Conservation (phyloP, 2,888 invertebrate species). For the Ichneumon xanthorius region DNA sequence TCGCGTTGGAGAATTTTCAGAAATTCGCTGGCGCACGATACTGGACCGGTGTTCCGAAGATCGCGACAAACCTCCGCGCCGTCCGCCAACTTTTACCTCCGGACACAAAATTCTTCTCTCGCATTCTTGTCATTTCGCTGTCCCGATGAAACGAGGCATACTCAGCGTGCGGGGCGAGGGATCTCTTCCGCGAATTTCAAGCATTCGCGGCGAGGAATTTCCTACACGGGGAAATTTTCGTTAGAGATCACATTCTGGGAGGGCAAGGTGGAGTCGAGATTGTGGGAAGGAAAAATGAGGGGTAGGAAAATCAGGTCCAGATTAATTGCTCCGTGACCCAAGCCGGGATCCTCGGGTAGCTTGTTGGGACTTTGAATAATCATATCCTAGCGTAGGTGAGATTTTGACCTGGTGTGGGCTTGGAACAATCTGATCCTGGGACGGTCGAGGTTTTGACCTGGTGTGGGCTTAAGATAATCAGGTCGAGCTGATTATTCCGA, state of each 20-base stretch:
- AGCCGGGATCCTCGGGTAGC: too few relatives aligned
- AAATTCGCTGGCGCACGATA: conserved; percentile 25
- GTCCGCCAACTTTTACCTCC: background rate
- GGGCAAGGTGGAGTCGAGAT: too few relatives aligned
- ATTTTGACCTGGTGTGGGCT: too few relatives aligned
- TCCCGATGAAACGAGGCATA: conserved; percentile 28
- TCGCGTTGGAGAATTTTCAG: conserved; percentile 12
- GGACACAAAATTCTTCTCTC: conserved; percentile 26
- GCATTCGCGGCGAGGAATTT: conserved; percentile 1
- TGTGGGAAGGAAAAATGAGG: background rate
- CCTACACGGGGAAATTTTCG: background rate
- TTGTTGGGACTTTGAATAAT: too few relatives aligned
- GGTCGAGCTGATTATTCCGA: too few relatives aligned
- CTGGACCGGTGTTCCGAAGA: background rate
- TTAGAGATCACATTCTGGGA: background rate
- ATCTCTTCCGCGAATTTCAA: background rate
- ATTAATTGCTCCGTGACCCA: background rate
- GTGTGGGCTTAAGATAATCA: too few relatives aligned
- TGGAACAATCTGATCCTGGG: too few relatives aligned
- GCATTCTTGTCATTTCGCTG: conserved; percentile 54
- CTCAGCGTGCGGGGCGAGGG: background rate
- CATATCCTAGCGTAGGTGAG: too few relatives aligned
- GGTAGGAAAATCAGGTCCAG: background rate
- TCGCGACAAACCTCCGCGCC: background rate
- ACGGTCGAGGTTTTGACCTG: too few relatives aligned